Conservation (phyloP, 2,797 vertebrate genomes). For the Telmatherina bonti region DNA sequence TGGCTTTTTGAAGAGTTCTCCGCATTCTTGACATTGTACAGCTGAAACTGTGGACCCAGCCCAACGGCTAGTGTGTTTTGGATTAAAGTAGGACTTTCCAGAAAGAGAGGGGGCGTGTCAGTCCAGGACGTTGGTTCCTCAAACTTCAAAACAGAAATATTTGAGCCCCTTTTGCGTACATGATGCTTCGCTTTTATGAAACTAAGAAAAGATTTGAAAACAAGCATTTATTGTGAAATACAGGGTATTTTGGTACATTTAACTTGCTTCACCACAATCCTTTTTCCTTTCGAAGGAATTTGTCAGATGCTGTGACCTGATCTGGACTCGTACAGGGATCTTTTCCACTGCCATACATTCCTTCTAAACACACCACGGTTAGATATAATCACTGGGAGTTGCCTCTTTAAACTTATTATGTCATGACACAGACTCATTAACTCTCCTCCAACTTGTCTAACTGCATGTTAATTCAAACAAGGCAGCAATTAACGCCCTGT, state of each 20-base stretch:
- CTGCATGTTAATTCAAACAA: conserved; percentile 47
- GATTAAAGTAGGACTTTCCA: conserved; percentile 22
- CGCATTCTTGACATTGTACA: conserved; percentile 63
- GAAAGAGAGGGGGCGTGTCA: not conserved
- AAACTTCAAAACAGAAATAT: not conserved
- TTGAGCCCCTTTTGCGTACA: not conserved
- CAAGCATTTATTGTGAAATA: not conserved
- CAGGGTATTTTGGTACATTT: not conserved
- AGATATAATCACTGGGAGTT: conserved; percentile 68
- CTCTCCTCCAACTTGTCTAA: conserved; percentile 35
- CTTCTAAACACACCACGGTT: conserved; percentile 31
- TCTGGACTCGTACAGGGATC: not conserved
- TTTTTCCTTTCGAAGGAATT: not conserved
- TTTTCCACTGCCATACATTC: conserved; percentile 26
- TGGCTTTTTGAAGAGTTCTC: conserved; percentile 49
- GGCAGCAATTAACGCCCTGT: conserved; percentile 38
- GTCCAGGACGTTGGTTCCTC: conserved; percentile 5
- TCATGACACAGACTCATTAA: conserved; percentile 54
- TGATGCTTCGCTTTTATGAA: not conserved
- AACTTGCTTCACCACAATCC: not conserved
- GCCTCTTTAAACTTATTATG: conserved; percentile 55
- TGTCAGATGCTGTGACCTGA: conserved; percentile 9
- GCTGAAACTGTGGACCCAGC: conserved; percentile 33
- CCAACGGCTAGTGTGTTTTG: conserved; percentile 22
- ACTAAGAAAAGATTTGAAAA: no score